A percentile compares a stretch with the other conserved stretches of the same genome.
Evolutionary conservation across 2,113 vertebrate genomes (phyloP).

Genomic region (Lophochroa leadbeateri): DNA sequence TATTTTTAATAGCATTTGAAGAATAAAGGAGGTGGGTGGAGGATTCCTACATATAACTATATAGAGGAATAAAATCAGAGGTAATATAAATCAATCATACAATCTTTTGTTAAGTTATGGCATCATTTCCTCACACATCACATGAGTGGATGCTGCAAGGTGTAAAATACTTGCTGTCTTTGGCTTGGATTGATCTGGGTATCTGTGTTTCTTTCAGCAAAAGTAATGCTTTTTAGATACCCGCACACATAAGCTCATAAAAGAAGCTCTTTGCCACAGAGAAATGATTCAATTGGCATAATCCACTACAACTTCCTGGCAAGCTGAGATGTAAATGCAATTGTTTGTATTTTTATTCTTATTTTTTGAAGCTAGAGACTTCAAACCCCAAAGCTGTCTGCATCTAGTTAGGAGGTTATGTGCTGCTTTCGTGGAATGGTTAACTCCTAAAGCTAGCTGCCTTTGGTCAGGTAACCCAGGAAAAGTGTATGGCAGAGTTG

Average conservation of each 20-base stretch:
- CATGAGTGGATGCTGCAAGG: neutral
- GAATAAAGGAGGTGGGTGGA: neutral
- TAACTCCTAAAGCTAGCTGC: neutral
- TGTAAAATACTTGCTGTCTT: neutral
- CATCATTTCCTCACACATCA: neutral
- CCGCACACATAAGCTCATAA: neutral
- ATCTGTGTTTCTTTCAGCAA: neutral
- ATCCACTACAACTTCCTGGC: neutral
- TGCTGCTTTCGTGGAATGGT: neutral
- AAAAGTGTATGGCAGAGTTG: neutral
- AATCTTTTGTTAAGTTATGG: neutral
- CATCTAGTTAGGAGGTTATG: neutral
- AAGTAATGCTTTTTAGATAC: neutral
- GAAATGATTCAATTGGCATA: rapidly evolving
- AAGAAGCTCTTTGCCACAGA: neutral
- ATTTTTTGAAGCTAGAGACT: neutral
- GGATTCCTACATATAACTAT: neutral
- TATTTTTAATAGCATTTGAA: neutral
- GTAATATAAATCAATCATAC: neutral
- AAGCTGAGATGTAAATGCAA: neutral
- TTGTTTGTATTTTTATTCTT: neutral
- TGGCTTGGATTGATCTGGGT: neutral
- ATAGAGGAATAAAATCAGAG: neutral
- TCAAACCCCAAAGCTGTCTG: neutral
- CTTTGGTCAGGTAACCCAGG: rapidly evolving